Evolutionary conservation across 2,113 vertebrate genomes (phyloP).

Genomic region (Zosterops pallidus): DNA sequence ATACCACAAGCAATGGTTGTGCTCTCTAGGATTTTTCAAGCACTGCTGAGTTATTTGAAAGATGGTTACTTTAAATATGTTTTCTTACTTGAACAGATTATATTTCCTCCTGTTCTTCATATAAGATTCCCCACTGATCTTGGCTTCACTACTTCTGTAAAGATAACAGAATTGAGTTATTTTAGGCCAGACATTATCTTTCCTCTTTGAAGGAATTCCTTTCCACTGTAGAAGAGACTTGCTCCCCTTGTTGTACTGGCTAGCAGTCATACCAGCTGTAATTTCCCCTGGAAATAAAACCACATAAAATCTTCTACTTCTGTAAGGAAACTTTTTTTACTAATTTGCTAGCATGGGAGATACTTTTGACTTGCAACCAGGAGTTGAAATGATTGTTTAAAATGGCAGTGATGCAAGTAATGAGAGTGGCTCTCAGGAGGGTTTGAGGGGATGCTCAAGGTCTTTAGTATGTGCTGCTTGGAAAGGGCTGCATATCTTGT

Average conservation of each 20-base stretch:
- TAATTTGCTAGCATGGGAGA: not conserved
- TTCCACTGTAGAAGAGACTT: not conserved
- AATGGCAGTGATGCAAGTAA: not conserved
- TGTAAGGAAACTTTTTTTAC: not conserved
- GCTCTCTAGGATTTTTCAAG: not conserved
- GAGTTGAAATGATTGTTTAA: not conserved
- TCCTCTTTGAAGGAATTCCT: not conserved
- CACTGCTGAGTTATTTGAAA: not conserved
- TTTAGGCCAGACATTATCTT: not conserved
- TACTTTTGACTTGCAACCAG: not conserved
- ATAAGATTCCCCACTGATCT: conserved; percentile 3
- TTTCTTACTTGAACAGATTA: not conserved
- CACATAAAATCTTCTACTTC: not conserved
- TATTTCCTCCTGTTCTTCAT: not conserved
- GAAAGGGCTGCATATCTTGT: not conserved
- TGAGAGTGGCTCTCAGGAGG: not conserved
- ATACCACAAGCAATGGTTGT: not conserved
- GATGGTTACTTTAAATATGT: not conserved
- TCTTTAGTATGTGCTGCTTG: not conserved
- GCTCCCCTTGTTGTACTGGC: not conserved
- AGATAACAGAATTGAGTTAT: conserved; percentile 1
- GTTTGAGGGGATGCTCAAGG: not conserved
- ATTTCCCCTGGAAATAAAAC: not conserved
- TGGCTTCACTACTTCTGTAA: not conserved
- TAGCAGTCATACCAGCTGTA: not conserved